Conservation (phyloP, 2,113 vertebrate genomes). For the Gasterosteus nipponicus region DNA sequence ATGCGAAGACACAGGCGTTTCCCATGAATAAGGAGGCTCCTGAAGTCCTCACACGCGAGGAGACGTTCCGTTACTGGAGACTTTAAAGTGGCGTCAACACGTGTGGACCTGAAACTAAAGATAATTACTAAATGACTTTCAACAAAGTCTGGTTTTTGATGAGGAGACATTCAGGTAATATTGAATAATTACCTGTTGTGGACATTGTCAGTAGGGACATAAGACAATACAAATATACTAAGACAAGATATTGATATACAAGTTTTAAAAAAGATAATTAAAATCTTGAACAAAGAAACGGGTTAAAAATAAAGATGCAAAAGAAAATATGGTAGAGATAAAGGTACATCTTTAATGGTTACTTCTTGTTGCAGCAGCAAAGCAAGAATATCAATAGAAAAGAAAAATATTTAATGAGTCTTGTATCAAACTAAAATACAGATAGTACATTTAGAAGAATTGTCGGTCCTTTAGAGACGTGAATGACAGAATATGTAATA, state of each 20-base stretch:
- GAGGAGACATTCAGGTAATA: not conserved
- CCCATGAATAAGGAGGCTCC: constrained; percentile 4
- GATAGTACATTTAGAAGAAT: not conserved
- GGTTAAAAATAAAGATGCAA: not conserved
- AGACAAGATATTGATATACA: not conserved
- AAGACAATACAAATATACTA: not conserved
- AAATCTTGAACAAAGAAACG: no score
- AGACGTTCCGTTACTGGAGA: not conserved
- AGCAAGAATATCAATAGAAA: not conserved
- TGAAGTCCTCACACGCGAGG: not conserved
- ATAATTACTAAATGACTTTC: no score
- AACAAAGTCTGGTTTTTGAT: no score
- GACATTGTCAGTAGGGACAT: not conserved
- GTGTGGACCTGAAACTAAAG: not conserved
- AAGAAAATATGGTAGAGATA: not conserved
- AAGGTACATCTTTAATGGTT: not conserved
- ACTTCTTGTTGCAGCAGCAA: not conserved
- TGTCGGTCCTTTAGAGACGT: not conserved
- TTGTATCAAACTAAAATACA: not conserved
- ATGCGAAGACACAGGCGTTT: constrained; percentile 51
- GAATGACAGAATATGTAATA: no score
- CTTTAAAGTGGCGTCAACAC: not conserved
- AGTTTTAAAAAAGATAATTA: not conserved
- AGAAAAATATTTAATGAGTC: not conserved
- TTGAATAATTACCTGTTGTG: not conserved